Base-by-base conservation (phyloP, 2,797 vertebrate genomes). In the Sciurus vulgaris region DNA sequence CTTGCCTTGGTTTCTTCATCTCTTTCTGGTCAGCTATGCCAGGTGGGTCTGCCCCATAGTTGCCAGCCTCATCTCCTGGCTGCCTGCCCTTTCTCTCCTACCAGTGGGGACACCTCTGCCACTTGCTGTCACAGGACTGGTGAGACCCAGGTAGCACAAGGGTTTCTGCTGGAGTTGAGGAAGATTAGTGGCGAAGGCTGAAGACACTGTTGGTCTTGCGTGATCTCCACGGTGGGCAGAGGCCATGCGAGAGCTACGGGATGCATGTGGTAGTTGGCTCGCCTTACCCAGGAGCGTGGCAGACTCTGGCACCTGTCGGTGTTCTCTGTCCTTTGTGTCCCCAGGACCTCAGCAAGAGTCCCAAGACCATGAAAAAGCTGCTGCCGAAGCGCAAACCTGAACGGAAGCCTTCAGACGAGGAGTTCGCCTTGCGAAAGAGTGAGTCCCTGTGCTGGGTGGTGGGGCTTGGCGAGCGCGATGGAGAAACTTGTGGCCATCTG, bases 291-390 rank as follows among this genome's bases (percentile, higher is more conserved):
- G 28, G 11, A 30, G 28, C 33, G 63, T 4, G 13, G 30, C 30
- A 33, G 30, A 54, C 6, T 59, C 12, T 59, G 33, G 41, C 51
- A 8, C 54, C 22, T 87, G 61, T 59, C 10, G 87, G 47, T 11
- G 85, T 54, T 3, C 77, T 20, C 67, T 70, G 11, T 41, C 49
- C 22, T 86, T 15, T 96, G 74, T 91, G 79, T 92, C 18, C 56
- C 35, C 89, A 99, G 99, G 99, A 99, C 98, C 99, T 99, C 78
- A 99, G 99, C 98, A 99, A 99, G 99, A 99, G 99, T 96, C 99
- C 99, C 63, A 99, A 99, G 99, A 99, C 99, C 95, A 99, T 99
- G 98, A 99, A 99, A 98, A 99, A 99, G 97, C 99, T 99, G 86
- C 99, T 99, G 92, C 99, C 99, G 3, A 99, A 99, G 94, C 99